Conservation (phyloP, 2,888 invertebrate species). For the Halictus quadricinctus region DNA sequence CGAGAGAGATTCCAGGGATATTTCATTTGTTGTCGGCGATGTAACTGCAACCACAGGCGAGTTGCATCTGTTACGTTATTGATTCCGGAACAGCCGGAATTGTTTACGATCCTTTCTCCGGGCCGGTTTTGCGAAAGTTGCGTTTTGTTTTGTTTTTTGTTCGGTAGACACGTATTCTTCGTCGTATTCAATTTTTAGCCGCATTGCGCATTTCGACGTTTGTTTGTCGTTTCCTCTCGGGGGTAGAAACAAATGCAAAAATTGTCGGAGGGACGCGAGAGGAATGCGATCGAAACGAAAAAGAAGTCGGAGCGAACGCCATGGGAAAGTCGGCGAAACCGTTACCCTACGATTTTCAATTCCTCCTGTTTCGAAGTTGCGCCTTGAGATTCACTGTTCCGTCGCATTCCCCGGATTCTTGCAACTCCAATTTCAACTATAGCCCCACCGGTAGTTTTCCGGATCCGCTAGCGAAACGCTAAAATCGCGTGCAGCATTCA, state of each 20-base stretch:
- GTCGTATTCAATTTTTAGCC: neutral
- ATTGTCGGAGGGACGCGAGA: neutral
- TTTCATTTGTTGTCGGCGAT: neutral
- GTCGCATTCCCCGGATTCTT: constrained; percentile 48
- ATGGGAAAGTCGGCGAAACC: constrained; percentile 9
- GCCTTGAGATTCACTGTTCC: constrained; percentile 36
- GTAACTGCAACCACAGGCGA: neutral
- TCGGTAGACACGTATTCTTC: neutral
- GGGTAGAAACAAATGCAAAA: neutral
- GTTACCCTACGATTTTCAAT: constrained; percentile 47
- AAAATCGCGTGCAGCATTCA: constrained; percentile 6
- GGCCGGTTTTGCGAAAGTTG: neutral
- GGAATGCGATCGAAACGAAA: constrained; percentile 4
- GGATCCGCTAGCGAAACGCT: constrained; percentile 30
- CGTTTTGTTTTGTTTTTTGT: neutral
- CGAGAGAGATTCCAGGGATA: neutral
- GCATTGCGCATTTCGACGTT: neutral
- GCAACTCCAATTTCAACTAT: constrained; percentile 48
- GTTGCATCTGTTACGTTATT: neutral
- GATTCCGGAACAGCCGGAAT: neutral
- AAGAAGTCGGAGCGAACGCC: neutral
- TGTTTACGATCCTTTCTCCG: neutral
- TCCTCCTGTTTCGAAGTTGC: constrained; percentile 36
- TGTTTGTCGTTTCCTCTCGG: neutral
- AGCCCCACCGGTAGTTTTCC: constrained; percentile 24